These are phyloP conservation scores for Megalopta genalis DNA, from an alignment of 1,140 invertebrate genomes.

Conservation along the genomic window DNA sequence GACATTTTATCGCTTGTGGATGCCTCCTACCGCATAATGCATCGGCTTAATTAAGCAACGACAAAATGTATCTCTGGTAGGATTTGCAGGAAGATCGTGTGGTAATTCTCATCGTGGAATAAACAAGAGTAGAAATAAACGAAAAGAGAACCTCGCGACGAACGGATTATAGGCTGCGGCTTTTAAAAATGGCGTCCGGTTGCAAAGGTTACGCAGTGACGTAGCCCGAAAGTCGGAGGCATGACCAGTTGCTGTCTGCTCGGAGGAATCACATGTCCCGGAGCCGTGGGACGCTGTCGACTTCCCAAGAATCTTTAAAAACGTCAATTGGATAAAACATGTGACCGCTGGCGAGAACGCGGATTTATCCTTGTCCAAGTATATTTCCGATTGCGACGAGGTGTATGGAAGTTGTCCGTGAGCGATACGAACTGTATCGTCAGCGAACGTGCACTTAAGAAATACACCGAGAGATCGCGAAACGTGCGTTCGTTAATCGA, in stretches of 20 bases:
- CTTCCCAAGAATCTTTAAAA: background rate
- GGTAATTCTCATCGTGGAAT: background rate
- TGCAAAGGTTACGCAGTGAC: background rate
- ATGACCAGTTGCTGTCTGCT: background rate
- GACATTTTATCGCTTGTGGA: too few species aligned
- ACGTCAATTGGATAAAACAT: background rate
- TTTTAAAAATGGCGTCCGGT: conserved; percentile 43
- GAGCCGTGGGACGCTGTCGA: too few species aligned
- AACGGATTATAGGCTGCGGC: conserved; percentile 4
- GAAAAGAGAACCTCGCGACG: conserved; percentile 1
- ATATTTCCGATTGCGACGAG: conserved; percentile 9
- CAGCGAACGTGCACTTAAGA: background rate
- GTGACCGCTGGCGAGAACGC: background rate
- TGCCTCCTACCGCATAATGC: too few species aligned
- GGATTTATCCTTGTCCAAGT: conserved; percentile 23
- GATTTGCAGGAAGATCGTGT: background rate
- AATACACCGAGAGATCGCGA: background rate
- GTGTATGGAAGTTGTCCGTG: too few species aligned
- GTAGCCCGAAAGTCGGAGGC: background rate
- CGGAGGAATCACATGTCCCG: background rate
- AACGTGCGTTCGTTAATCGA: too few species aligned
- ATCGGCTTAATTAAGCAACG: too few species aligned
- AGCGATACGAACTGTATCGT: background rate
- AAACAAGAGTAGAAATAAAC: background rate
- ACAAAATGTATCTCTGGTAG: too few species aligned